Conservation (phyloP, 2,113 vertebrate genomes). For the Bombycilla garrulus region DNA sequence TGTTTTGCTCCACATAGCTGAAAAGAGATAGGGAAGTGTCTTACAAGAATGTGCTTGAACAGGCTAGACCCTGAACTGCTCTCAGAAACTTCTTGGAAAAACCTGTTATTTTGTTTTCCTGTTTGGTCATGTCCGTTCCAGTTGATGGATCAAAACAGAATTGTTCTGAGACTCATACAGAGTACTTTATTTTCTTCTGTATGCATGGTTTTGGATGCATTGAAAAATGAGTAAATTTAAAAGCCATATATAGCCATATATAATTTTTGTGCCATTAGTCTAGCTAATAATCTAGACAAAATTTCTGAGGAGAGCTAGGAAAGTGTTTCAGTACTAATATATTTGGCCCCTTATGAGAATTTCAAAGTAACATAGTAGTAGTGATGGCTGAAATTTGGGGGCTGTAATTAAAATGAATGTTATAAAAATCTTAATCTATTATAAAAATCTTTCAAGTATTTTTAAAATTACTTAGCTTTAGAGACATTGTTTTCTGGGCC, state of each 20-base stretch:
- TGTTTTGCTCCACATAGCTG: rapidly evolving
- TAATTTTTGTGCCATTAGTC: background rate
- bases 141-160: background rate
- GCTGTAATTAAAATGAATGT: background rate
- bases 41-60: background rate
- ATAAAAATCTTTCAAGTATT: background rate
- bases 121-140: background rate
- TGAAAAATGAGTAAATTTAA: background rate
- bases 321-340: background rate
- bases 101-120: background rate
- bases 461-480: background rate
- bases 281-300: background rate
- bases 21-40: background rate
- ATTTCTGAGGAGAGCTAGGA: background rate
- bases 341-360: background rate
- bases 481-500: background rate
- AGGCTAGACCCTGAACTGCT: background rate
- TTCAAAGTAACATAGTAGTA: background rate
- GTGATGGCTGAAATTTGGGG: background rate
- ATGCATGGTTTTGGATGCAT: background rate
- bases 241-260: background rate
- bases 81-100: background rate
- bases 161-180: background rate
- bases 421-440: background rate
- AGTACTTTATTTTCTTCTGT: background rate